A percentile compares a stretch with the other conserved stretches of the same genome.
phyloP scores from a whole-genome alignment of 1,140 invertebrate species.

The Scaptomyza pallida region DNA sequence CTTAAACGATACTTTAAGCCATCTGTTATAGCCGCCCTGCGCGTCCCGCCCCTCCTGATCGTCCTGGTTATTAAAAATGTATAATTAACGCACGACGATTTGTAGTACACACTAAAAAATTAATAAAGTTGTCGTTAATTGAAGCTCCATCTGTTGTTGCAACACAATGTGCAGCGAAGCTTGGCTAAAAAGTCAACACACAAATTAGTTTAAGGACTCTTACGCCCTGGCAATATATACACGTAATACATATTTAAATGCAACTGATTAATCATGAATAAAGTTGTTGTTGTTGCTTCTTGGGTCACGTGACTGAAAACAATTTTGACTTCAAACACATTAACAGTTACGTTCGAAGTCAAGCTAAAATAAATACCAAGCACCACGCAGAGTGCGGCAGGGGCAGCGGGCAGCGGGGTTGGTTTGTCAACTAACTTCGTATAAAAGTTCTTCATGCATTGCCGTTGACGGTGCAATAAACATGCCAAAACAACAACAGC shows the following conservation, averaged over 20 bases:
- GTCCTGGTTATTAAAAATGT: conserved; percentile 76
- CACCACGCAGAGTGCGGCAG: conserved; percentile 1
- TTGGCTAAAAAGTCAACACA: conserved; percentile 48
- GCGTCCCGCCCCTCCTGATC: too few species aligned
- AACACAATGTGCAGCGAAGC: conserved; percentile 60
- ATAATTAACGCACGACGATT: conserved; percentile 78
- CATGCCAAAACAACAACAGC: conserved; percentile 80
- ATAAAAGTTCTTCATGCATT: conserved; percentile 81
- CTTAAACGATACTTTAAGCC: conserved; percentile 47
- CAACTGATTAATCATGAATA: conserved; percentile 81
- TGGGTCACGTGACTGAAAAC: conserved; percentile 73
- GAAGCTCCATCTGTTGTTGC: conserved; percentile 53
- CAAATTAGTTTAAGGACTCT: conserved; percentile 17
- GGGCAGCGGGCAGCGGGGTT: conserved; percentile 23
- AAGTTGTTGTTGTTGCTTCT: conserved; percentile 63
- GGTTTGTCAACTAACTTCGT: conserved; percentile 76
- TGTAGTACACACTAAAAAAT: conserved; percentile 62
- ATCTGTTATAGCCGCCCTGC: conserved; percentile 67
- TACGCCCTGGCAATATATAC: conserved; percentile 53
- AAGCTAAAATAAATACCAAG: neutral
- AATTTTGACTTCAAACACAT: conserved; percentile 82
- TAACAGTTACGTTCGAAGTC: conserved; percentile 69
- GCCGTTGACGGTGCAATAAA: conserved; percentile 80
- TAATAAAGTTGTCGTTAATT: conserved; percentile 68
- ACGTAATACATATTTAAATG: conserved; percentile 73